phyloP scores from a whole-genome alignment of 2,888 invertebrate species.

The Tenthredo scrophulariae region DNA sequence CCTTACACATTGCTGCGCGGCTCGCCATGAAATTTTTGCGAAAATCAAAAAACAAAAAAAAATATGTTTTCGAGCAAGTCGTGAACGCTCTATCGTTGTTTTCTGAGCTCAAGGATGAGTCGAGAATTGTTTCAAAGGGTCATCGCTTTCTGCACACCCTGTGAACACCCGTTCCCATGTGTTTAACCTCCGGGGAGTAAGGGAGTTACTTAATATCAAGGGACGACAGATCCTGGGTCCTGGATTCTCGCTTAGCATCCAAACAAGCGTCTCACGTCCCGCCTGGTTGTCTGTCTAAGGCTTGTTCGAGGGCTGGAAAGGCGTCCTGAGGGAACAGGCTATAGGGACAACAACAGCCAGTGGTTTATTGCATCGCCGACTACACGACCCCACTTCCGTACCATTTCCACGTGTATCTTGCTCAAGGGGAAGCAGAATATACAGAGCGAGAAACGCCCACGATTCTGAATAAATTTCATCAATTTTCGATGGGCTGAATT shows the following conservation, averaged over 20 bases:
- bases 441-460: background rate
- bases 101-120: background rate
- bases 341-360: constrained; percentile 19
- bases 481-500: background rate
- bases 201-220: constrained; percentile 32
- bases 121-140: background rate
- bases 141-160: background rate
- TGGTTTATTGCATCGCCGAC: constrained; percentile 30
- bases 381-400: constrained; percentile 3
- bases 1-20: background rate
- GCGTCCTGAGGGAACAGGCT: constrained; percentile 19
- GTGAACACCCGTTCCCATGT: background rate
- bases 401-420: constrained; percentile 13
- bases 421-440: background rate
- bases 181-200: constrained; percentile 17
- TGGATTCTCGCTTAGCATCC: constrained; percentile 44
- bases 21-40: background rate
- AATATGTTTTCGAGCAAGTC: too few relatives aligned
- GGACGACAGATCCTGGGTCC: constrained; percentile 16
- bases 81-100: too few relatives aligned
- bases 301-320: constrained; percentile 14
- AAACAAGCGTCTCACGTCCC: constrained; percentile 42
- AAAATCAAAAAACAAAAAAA: background rate
- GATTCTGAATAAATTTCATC: background rate
- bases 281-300: constrained; percentile 13